These are phyloP conservation scores for Leuciscus idus DNA, from an alignment of 2,113 vertebrate genomes.

Conservation along the genomic window DNA sequence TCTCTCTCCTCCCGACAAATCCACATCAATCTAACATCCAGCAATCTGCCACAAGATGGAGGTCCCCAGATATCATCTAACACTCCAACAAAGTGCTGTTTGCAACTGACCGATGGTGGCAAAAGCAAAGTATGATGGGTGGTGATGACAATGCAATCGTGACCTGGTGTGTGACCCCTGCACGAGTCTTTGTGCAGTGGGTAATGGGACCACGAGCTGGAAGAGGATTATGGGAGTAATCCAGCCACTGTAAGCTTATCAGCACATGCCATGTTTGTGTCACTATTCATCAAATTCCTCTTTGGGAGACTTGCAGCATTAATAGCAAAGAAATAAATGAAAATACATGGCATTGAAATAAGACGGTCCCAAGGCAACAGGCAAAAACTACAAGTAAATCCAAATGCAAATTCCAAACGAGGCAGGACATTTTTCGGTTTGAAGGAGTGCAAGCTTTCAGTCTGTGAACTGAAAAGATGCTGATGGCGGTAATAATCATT, in stretches of 20 bases:
- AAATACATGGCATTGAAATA: slow-evolving; percentile 34
- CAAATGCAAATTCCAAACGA: slow-evolving; percentile 49
- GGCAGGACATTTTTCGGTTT: slow-evolving; percentile 23
- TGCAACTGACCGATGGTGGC: not conserved
- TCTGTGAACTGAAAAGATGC: slow-evolving; percentile 36
- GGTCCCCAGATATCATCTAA: slow-evolving; percentile 22
- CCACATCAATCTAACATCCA: not conserved
- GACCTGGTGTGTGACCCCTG: slow-evolving; percentile 45
- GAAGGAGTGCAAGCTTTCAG: not conserved
- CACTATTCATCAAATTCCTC: slow-evolving; percentile 52
- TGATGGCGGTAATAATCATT: not conserved
- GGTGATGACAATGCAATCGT: slow-evolving; percentile 26
- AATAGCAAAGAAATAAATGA: slow-evolving; percentile 49
- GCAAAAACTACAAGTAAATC: slow-evolving; percentile 44
- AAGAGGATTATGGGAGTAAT: slow-evolving; percentile 57
- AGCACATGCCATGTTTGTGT: slow-evolving; percentile 52
- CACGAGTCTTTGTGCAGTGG: slow-evolving; percentile 37
- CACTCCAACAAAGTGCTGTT: slow-evolving; percentile 18
- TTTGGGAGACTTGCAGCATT: slow-evolving; percentile 47
- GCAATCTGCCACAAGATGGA: slow-evolving; percentile 23
- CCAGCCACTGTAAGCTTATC: slow-evolving; percentile 55
- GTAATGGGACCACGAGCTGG: slow-evolving; percentile 36
- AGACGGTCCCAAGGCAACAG: slow-evolving; percentile 9
- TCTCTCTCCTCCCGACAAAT: not conserved
- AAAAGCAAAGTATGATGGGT: slow-evolving; percentile 21